phyloP scores from a whole-genome alignment of 2,113 vertebrate genomes.

The Silurus meridionalis region DNA sequence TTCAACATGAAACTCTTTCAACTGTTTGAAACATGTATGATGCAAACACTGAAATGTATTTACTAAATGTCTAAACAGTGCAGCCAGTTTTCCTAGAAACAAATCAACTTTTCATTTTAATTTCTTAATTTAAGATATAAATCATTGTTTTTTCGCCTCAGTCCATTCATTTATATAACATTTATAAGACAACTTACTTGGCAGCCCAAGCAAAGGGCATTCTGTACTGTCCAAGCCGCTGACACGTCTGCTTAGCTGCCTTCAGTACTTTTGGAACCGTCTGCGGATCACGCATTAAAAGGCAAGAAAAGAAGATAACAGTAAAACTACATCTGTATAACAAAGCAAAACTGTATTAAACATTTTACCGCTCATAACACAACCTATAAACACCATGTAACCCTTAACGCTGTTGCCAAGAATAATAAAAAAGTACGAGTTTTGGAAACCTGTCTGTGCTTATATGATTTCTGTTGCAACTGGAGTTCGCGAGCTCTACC shows the following conservation, averaged over 20 bases:
- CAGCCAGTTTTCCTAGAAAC: not conserved
- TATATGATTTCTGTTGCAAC: too few relatives aligned
- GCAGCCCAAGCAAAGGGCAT: slow-evolving; percentile 98
- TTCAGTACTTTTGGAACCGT: slow-evolving; percentile 94
- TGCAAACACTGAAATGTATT: not conserved
- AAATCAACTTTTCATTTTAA: not conserved
- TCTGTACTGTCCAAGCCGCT: slow-evolving; percentile 88
- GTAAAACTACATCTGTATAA: not conserved
- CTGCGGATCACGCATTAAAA: slow-evolving; percentile 68
- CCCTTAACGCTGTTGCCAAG: too few relatives aligned
- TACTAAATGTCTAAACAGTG: not conserved
- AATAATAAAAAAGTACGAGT: too few relatives aligned
- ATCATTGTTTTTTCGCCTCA: not conserved
- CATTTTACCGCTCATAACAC: not conserved
- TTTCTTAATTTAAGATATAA: not conserved
- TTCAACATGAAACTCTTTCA: not conserved
- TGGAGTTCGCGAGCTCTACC: too few relatives aligned
- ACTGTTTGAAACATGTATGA: not conserved
- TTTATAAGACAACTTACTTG: slow-evolving; percentile 74
- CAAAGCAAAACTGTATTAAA: not conserved
- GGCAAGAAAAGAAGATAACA: not conserved
- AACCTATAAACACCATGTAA: not conserved
- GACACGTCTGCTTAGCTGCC: slow-evolving; percentile 90
- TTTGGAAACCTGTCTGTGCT: too few relatives aligned
- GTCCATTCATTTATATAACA: not conserved